Conservation (phyloP, 2,888 invertebrate species). For the Lasioglossum vierecki region DNA sequence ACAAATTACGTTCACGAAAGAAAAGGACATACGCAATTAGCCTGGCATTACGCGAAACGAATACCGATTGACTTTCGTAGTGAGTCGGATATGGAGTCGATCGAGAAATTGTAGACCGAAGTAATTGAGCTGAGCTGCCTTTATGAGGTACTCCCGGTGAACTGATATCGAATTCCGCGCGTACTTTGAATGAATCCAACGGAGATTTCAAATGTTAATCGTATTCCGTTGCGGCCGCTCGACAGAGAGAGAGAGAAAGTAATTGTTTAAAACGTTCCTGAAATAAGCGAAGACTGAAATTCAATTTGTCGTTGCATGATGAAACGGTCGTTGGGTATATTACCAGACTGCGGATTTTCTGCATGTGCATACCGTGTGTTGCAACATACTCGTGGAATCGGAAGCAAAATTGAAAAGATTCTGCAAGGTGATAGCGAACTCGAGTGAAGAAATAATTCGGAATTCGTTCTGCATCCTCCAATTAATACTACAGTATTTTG, state of each 20-base stretch:
- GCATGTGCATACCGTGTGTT: neutral
- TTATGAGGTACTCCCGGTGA: neutral
- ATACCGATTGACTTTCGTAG: neutral
- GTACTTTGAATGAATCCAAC: neutral
- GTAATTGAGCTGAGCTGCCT: neutral
- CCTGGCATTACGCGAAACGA: neutral
- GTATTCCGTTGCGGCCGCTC: neutral
- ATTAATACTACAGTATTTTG: too few species aligned
- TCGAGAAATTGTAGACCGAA: neutral
- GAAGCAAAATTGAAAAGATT: neutral
- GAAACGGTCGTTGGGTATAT: neutral
- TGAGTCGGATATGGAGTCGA: constrained; percentile 1
- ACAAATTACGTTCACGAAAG: neutral
- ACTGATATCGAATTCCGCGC: neutral
- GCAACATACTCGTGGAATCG: neutral
- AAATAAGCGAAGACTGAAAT: neutral
- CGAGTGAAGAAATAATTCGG: neutral
- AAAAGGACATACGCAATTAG: neutral
- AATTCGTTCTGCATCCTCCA: neutral
- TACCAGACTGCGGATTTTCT: neutral
- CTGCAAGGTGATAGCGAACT: too few species aligned
- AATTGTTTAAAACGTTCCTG: neutral
- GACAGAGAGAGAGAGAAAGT: neutral
- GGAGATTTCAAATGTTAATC: neutral
- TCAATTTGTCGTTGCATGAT: neutral